Base-by-base conservation (phyloP, 2,113 vertebrate genomes). In the Mustela lutreola region DNA sequence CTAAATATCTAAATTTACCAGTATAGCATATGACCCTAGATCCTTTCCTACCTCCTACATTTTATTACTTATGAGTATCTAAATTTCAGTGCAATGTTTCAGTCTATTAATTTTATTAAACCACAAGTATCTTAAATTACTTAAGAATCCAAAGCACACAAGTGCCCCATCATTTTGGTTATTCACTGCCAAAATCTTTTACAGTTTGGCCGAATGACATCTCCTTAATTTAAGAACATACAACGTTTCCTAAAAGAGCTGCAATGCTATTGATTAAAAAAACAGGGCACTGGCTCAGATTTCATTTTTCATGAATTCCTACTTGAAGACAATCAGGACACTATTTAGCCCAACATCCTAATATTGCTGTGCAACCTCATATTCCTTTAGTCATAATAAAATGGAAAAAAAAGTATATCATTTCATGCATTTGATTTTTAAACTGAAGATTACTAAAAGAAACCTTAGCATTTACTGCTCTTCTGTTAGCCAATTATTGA, bases 31-130 rank as follows among this genome's bases (percentile, higher is more conserved):
- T n/a, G 48, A 63, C 70, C 26, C 11, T 84, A 79, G 4, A 4
- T 42, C 11, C 48, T 58, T 95, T 36, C 21, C 15, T 91, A 91
- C 28, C 33, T 92, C 58, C 62, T 91, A 33, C 85, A 75, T 96
- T 90, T 94, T 81, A 94, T 76, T 31, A 95, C 22, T 78, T 86
- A 39, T 33, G 3, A 96, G 16, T 80, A 88, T 79, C 12, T 63
- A 88, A 56, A 58, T 96, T 96, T 94, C 79, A 94, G 5, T 82
- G 65, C 28, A 95, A n/a, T 70, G 19, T 42, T 96, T 96, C 67
- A 93, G 36, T n/a, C 16, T 84, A 75, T 58, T 50, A 89, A 96
- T 85, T 92, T 92, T 84, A 79, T 48, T 93, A 85, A 93, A 42
- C 67, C 58, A 93, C 5, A 7, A 91, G 65, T 67, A 97, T 94